Percentiles rank a stretch among this genome's conserved stretches.
phyloP scores from a whole-genome alignment of 1,140 invertebrate species.

The Drosophila pandora region DNA sequence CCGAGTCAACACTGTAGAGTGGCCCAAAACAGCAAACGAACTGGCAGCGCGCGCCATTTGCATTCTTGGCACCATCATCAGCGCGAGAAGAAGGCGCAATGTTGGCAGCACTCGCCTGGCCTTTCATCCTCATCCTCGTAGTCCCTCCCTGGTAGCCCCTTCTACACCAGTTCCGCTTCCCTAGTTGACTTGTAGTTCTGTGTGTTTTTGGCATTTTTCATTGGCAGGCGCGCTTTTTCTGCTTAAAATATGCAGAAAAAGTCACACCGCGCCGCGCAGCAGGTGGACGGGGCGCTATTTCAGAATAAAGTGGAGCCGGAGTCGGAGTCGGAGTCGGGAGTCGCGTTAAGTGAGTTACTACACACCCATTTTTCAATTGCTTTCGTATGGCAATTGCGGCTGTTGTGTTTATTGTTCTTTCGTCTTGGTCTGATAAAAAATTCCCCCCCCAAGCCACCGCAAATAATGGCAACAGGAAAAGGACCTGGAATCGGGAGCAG shows the following conservation, averaged over 20 bases:
- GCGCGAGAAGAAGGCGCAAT: constrained; percentile 21
- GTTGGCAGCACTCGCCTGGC: constrained; percentile 51
- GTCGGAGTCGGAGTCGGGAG: neutral
- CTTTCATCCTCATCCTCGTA: constrained; percentile 6
- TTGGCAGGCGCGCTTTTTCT: constrained; percentile 56
- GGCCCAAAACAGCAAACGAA: constrained; percentile 38
- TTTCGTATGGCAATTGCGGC: constrained; percentile 33
- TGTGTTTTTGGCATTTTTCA: constrained; percentile 74
- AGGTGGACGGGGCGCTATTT: constrained; percentile 44
- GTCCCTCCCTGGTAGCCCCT: neutral
- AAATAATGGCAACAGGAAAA: constrained; percentile 5
- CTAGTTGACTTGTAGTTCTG: constrained; percentile 48
- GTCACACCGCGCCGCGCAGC: constrained; percentile 62
- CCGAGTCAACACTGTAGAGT: constrained; percentile 41
- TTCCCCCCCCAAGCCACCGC: neutral
- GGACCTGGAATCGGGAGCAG: neutral
- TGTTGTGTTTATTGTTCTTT: constrained; percentile 57
- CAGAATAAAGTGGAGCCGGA: neutral
- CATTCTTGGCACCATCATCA: constrained; percentile 65
- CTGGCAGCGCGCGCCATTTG: constrained; percentile 67
- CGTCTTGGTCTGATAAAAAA: constrained; percentile 46
- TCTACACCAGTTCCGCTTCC: constrained; percentile 1
- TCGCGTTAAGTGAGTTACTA: constrained; percentile 22
- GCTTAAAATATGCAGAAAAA: constrained; percentile 67
- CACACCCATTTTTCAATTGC: constrained; percentile 64